Conservation (phyloP, 2,888 invertebrate species). For the Linnaemya vulpina region DNA sequence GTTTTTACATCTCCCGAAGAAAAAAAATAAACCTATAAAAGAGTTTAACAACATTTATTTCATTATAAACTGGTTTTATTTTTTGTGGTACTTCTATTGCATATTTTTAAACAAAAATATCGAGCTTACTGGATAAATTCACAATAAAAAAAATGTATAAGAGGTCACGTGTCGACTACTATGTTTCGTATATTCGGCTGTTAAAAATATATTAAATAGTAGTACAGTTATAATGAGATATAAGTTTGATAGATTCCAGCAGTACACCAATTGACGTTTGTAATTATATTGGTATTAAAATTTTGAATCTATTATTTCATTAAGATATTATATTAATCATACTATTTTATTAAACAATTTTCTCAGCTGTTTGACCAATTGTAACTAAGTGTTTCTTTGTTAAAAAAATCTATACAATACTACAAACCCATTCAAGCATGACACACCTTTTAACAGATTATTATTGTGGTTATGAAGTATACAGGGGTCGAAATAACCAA, state of each 20-base stretch:
- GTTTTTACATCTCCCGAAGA: background rate
- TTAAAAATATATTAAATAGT: background rate
- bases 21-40: no score
- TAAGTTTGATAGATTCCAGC: background rate
- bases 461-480: conserved; percentile 2
- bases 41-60: conserved; percentile 16
- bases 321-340: background rate
- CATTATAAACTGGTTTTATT: background rate
- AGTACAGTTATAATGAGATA: background rate
- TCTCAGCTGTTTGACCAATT: background rate
- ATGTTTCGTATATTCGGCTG: background rate
- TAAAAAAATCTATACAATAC: conserved; percentile 11
- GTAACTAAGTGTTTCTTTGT: background rate
- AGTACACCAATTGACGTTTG: background rate
- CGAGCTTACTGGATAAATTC: conserved; percentile 44
- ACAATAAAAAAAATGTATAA: conserved; percentile 33
- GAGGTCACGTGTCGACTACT: conserved; percentile 34
- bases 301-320: background rate
- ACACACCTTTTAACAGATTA: conserved; percentile 59
- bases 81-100: background rate
- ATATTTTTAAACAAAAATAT: conserved; percentile 3
- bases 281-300: background rate
- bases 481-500: conserved; percentile 30
- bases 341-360: background rate
- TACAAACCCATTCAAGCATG: conserved; percentile 42